Conservation (phyloP, 2,797 vertebrate species). For the Malacoraja senta region DNA sequence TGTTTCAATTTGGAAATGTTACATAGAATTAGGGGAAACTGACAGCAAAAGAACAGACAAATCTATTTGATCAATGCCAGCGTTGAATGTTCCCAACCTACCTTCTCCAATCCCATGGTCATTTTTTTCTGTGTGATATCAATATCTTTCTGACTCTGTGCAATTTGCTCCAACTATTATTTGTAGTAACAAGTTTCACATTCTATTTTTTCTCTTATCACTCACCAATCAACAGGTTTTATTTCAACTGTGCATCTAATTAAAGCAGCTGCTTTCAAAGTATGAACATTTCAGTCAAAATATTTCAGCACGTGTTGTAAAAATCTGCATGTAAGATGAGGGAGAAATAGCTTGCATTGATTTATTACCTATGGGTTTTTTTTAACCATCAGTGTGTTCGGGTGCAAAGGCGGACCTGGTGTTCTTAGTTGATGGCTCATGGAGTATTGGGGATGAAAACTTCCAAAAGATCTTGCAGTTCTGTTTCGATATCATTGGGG, state of each 20-base stretch:
- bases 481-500: constrained; percentile 75
- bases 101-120: background rate
- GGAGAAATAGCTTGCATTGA: background rate
- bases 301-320: background rate
- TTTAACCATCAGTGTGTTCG: constrained; percentile 75
- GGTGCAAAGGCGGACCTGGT: constrained; percentile 93
- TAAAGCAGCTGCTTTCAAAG: background rate
- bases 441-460: constrained; percentile 95
- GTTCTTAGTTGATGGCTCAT: constrained; percentile 95
- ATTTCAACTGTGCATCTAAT: background rate
- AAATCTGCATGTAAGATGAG: background rate
- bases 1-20: background rate
- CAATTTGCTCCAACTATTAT: background rate
- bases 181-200: no score
- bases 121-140: background rate
- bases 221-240: background rate
- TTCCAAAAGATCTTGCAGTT: constrained; percentile 90
- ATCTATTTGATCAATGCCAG: no score
- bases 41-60: background rate
- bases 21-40: background rate
- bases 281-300: background rate
- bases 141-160: background rate
- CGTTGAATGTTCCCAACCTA: background rate
- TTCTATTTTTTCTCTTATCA: background rate
- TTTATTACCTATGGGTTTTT: constrained; percentile 33